Base-by-base conservation (phyloP, 2,888 invertebrate genomes). In the Tachina lurida region DNA sequence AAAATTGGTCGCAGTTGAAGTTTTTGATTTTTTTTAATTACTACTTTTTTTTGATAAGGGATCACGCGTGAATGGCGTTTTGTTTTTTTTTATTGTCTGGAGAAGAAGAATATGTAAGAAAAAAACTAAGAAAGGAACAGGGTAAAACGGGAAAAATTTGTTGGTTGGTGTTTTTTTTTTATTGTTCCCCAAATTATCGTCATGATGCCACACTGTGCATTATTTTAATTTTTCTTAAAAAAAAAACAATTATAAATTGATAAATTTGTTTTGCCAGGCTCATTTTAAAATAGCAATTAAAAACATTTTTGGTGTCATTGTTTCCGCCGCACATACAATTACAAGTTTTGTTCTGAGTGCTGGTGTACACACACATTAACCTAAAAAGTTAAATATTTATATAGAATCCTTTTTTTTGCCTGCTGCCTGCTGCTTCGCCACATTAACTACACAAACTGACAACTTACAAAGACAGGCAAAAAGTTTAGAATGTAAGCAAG, bases 231-330 rank as follows among this genome's bases (percentile, higher is more conserved):
- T 84, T 84, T 54, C 56, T 76, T 9, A 56, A 78, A 75, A 58
- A 74, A 84, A 84, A 87, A 31, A 31, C 1, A 31, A 31, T 31
- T 31, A 31, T 31, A 31, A 31, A 31, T 31, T 31, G 31, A 31
- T 81, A 79, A 85, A 83, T 80, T 86, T 79, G 70, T 76, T 54
- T 56, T 52, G 52, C 47, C 58, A 19, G 71, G 60, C 75, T 78
- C 49, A 73, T 73, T 80, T 73, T 63, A 22, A 79, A 80, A 79
- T 77, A 84, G 74, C 87, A 84, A 84, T 87, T 82, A 87, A 84
- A 79, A 79, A 77, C 78, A 71, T 76, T 52, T 68, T 75, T 82
- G 60, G 12, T 71, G 45, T 62, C n/a, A 54, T 52, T 65, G 41
- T 76, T 65, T 19, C 63, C 71, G 31, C 13, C 75, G 31, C 13